phyloP scores from a whole-genome alignment of 64 coral and sea anemone genomes.

The Montipora cactus region DNA sequence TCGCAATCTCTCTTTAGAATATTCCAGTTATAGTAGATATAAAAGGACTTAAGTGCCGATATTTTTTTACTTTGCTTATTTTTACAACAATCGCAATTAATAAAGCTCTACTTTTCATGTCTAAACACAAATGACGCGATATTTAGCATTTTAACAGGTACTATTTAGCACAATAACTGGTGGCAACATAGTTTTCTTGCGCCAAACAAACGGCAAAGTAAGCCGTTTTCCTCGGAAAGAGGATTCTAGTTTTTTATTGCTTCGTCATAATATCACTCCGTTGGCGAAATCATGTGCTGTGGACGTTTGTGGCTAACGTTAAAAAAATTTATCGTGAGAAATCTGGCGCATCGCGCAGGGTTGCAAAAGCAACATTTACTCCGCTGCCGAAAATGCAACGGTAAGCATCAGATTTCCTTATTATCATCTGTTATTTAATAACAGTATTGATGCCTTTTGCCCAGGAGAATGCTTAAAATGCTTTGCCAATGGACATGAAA shows the following conservation, averaged over 20 bases:
- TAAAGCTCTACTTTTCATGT: no score
- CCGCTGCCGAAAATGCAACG: constrained; percentile 29
- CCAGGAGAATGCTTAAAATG: not conserved
- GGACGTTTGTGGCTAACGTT: constrained; percentile 9
- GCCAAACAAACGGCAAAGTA: not conserved
- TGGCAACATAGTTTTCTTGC: constrained; percentile 12
- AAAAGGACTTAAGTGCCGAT: no score
- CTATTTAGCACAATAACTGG: constrained; percentile 15
- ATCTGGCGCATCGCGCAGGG: not conserved
- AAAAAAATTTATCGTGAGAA: constrained; percentile 6
- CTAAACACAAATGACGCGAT: constrained; percentile 15
- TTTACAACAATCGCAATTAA: no score
- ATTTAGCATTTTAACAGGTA: not conserved
- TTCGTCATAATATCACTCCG: not conserved
- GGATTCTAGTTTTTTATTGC: not conserved
- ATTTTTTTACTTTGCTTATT: no score
- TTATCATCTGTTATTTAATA: not conserved
- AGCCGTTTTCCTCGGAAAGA: not conserved
- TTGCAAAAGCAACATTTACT: constrained; percentile 15
- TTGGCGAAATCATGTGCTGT: constrained; percentile 8
- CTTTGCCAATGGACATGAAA: not conserved
- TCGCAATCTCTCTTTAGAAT: no score
- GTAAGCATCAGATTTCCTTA: not conserved
- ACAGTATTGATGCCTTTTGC: not conserved
- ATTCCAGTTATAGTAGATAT: no score